A percentile compares a stretch with the other conserved stretches of the same genome.
These are phyloP conservation scores for Macrotus californicus DNA, from an alignment of 2,113 vertebrate genomes.

Conservation along the genomic window DNA sequence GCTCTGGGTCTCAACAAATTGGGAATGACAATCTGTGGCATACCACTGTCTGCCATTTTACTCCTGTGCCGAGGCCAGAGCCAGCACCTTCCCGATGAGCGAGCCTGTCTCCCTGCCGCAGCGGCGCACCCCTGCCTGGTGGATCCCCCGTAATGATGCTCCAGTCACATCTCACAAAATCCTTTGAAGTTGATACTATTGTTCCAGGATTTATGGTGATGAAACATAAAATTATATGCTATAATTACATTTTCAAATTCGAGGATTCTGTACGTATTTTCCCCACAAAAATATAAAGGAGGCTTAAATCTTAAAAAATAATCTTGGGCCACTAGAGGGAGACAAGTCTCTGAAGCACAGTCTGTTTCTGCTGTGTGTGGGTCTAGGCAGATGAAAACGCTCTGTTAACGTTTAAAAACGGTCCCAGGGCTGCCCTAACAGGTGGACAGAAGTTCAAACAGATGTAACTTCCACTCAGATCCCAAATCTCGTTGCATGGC, in stretches of 20 bases:
- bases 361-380: not conserved
- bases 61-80: not conserved
- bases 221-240: not conserved
- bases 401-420: not conserved
- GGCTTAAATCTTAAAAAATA: not conserved
- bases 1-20: not conserved
- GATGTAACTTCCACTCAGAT: not conserved
- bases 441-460: not conserved
- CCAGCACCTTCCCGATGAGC: no score
- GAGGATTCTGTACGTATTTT: not conserved
- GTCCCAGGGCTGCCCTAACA: not conserved
- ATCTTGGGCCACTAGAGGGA: slow-evolving; percentile 53
- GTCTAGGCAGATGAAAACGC: not conserved
- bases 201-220: not conserved
- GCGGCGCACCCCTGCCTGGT: not conserved
- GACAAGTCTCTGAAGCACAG: slow-evolving; percentile 40
- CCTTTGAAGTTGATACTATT: not conserved
- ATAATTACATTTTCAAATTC: not conserved
- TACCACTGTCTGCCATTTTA: not conserved
- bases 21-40: no score
- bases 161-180: not conserved
- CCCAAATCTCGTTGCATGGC: not conserved
- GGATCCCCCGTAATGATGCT: not conserved
- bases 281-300: no score
- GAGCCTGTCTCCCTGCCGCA: no score